These are phyloP conservation scores for Scaptomyza tumidula DNA, from an alignment of 2,888 invertebrate genomes.

Conservation along the genomic window DNA sequence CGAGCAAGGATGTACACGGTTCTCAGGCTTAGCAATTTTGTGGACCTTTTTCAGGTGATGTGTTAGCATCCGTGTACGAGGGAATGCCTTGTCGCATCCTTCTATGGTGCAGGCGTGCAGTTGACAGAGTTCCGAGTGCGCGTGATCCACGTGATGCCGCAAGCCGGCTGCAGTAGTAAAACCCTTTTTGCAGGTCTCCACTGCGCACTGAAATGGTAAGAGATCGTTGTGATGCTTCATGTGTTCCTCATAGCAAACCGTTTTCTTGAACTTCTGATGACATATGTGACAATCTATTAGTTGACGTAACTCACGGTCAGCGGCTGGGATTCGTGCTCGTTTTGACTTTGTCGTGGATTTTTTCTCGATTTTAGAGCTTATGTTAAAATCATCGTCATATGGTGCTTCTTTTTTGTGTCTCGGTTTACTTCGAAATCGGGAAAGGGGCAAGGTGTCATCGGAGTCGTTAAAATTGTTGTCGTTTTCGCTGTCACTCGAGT, in stretches of 20 bases:
- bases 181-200: constrained; percentile 75
- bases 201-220: constrained; percentile 78
- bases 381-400: constrained; percentile 27
- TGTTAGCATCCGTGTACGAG: constrained; percentile 75
- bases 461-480: constrained; percentile 63
- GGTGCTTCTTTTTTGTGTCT: constrained; percentile 6
- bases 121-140: constrained; percentile 77
- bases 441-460: constrained; percentile 71
- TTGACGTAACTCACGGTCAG: constrained; percentile 57
- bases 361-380: constrained; percentile 11
- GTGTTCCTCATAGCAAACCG: constrained; percentile 76
- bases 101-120: constrained; percentile 74
- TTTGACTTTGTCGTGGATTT: constrained; percentile 49
- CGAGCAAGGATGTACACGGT: constrained; percentile 72
- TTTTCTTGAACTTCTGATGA: constrained; percentile 77
- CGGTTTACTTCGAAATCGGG: constrained; percentile 32
- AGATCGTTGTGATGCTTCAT: constrained; percentile 82
- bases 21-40: constrained; percentile 65
- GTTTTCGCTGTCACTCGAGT: constrained; percentile 46
- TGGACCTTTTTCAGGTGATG: constrained; percentile 79
- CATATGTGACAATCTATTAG: constrained; percentile 81
- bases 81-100: constrained; percentile 77
- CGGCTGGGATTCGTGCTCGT: constrained; percentile 55
- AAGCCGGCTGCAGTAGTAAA: constrained; percentile 78
- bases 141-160: constrained; percentile 75